Base-by-base conservation (phyloP, 2,888 invertebrate genomes). In the Eilema sororculum region DNA sequence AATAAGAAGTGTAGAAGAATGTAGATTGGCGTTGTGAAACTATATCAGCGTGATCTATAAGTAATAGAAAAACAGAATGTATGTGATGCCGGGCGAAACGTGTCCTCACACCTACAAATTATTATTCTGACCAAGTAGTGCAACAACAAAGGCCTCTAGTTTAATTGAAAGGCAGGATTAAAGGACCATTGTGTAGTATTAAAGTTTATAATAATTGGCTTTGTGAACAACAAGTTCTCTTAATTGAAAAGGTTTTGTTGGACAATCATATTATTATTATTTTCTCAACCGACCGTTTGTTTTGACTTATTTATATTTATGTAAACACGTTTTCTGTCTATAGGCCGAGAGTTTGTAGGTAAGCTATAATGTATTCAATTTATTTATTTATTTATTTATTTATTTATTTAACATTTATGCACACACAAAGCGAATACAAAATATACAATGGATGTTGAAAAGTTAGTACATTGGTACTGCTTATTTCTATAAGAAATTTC, bases 91-190 rank as follows among this genome's bases (percentile, higher is more conserved):
- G 46, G 0, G 46, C 52, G n/a, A 52, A n/a, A 20, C 8, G n/a
- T 52, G n/a, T 8, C 2, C 20, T n/a, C 52, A n/a, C 20, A 5
- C 20, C 52, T 52, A 52, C 2, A 52, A n/a, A 52, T 52, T 52
- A 52, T 52, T 52, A 52, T 52, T 52, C 52, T 52, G n/a, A 52
- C n/a, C n/a, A n/a, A n/a, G n/a, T 52, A 52, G 52, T 52, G 52
- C n/a, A 52, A 52, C 52, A n/a, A 52, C 52, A 52, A 52, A 52
- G 52, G 52, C 52, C n/a, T n/a, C 8, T 52, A 52, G 20, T 52
- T 52, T 52, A 52, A 52, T 52, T 52, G n/a, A 52, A 52, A 52
- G 5, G n/a, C 52, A n/a, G n/a, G 52, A 52, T 52, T 52, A 52
- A 52, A 52, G 52, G 52, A n/a, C 52, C n/a, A 52, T 52, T 52